Base-by-base conservation (phyloP, 1,140 invertebrate genomes). In the Spodoptera frugiperda region DNA sequence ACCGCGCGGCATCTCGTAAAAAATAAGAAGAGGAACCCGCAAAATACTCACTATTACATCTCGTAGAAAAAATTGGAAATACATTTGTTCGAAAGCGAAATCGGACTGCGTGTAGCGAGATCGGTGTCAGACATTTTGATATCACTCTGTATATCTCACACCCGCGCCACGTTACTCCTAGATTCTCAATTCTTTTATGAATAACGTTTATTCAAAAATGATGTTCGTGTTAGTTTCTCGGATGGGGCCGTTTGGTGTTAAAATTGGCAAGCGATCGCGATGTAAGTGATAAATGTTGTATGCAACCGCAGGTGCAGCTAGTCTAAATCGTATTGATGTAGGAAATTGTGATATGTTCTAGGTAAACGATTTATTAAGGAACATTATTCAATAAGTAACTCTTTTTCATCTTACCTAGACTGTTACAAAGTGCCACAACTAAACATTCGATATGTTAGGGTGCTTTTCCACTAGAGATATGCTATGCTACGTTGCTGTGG, bases 21-120 rank as follows among this genome's bases (percentile, higher is more conserved):
- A 91, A 91, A 90, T 88, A 85, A 86, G 84, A 87, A 87, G 88
- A 88, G 85, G 80, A 84, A 84, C 86, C 84, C 81, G 82, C 88
- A 87, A 91, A 89, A 90, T 89, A 86, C 83, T 85, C 83, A 79
- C 86, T 89, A 89, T 91, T 91, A 90, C 88, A 87, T 87, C 84
- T 83, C 83, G 82, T 77, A 59, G 79, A 81, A 81, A 82, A 86
- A 89, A 92, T 91, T 89, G 87, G 85, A 87, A 89, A 92, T 83
- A 90, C 85, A 87, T 88, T 87, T 87, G 86, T 79, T 76, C 77
- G 76, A 78, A 78, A 77, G 70, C 78, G 82, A 81, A 39, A 81
- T 81, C 80, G 83, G 75, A 83, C 81, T 80, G 72, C 65, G 79
- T 76, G 70, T 77, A 53, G 72, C 77, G 79, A 82, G 84, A 84